Base-by-base conservation (phyloP, 2,113 vertebrate genomes). In the Myocastor coypus region DNA sequence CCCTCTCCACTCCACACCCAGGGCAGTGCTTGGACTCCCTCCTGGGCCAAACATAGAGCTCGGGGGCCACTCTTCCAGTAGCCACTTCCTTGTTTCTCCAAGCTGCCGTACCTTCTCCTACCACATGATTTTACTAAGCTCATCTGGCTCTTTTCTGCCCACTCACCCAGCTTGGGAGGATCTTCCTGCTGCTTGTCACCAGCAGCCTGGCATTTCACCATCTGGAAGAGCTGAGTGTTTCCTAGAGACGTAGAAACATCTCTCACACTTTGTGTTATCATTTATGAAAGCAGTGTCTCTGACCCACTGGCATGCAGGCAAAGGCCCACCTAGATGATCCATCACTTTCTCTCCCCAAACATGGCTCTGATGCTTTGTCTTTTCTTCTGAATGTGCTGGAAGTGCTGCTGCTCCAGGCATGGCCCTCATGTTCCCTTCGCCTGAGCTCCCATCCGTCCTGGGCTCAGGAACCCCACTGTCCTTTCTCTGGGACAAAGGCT, bases 101-200 rank as follows among this genome's bases (percentile, higher is more conserved):
- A 50, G 88, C 84, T n/a, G 24, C 63, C 52, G 71, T 57, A 87
- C 96, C 90, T 94, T 66, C 28, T 57, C 61, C 94, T 59, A 68
- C 40, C 84, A 17, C 17, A 4, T 66, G 37, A 34, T 61, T 37
- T 40, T 40, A 32, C 61, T 19, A 28, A 75, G 83, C 73, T 95
- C 84, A 30, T 77, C 81, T 93, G 84, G 69, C 59, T 83, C 78
- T 81, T 52, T 46, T 75, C 85, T 80, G 42, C 68, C 94, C 80
- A 91, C 91, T 91, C 86, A 84, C 50, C 78, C 81, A 42, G 68
- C 87, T 73, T 71, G n/a, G 66, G 64, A 77, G 94, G 71, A 78
- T 63, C 61, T 95, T 89, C 89, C 82, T 94, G 91, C 82, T 96
- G 86, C 83, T 80, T 83, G 19, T 83, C 95, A 89, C 86, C 77